Conservation (phyloP, 2,113 vertebrate genomes). For the Albula goreensis region DNA sequence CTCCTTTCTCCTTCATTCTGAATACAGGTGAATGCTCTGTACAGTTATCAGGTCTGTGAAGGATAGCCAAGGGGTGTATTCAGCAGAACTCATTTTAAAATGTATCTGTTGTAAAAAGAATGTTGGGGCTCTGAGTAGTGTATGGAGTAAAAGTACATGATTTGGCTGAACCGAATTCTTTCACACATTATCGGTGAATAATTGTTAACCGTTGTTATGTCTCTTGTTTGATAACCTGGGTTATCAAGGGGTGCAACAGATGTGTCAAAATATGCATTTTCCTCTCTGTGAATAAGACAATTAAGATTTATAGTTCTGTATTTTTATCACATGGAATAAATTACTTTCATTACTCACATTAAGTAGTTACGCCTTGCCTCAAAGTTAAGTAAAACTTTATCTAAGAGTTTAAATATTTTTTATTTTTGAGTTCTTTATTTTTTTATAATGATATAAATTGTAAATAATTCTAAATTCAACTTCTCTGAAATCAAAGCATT, state of each 20-base stretch:
- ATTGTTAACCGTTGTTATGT: neutral
- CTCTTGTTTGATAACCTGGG: neutral
- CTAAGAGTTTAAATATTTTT: neutral
- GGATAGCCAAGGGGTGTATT: too few species aligned
- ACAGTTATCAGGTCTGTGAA: too few species aligned
- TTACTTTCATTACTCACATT: neutral
- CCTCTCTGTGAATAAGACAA: neutral
- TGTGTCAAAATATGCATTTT: neutral
- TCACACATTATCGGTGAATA: neutral
- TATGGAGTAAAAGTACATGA: too few species aligned
- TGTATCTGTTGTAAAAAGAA: too few species aligned
- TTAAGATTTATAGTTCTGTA: neutral
- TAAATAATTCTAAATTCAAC: neutral
- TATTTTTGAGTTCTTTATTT: neutral
- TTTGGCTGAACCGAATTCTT: neutral
- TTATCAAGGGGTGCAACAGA: neutral
- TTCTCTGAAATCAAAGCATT: neutral
- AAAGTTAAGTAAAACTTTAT: too few species aligned
- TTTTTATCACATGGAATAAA: neutral
- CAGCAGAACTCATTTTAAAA: too few species aligned
- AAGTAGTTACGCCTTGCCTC: too few species aligned
- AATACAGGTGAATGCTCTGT: too few species aligned
- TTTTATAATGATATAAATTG: neutral
- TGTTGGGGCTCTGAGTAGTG: too few species aligned
- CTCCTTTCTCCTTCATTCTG: too few species aligned